A percentile compares a stretch with the other conserved stretches of the same genome.
Evolutionary conservation across 1,140 invertebrate species (phyloP).

Genomic region (Drosophila fuyamai): DNA sequence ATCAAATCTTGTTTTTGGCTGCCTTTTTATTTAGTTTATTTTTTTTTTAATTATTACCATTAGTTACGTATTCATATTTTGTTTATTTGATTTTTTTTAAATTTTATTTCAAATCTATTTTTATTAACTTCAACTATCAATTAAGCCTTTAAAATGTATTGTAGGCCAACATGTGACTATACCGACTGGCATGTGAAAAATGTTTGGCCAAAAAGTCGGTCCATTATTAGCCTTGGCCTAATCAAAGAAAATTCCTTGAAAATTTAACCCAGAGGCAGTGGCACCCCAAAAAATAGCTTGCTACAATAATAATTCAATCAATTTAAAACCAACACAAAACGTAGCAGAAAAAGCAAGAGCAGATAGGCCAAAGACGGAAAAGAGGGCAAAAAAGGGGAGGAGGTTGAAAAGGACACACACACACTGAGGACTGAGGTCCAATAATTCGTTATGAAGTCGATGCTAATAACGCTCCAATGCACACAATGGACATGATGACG

Average conservation of each 20-base stretch:
- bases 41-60: no score
- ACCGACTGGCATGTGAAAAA: slow-evolving; percentile 24
- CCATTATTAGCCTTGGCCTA: slow-evolving; percentile 22
- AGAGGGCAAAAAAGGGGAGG: slow-evolving; percentile 1
- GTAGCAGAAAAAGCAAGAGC: slow-evolving; percentile 41
- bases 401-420: slow-evolving; percentile 15
- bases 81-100: not conserved
- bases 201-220: slow-evolving; percentile 23
- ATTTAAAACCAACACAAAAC: slow-evolving; percentile 75
- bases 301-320: slow-evolving; percentile 76
- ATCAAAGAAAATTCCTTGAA: slow-evolving; percentile 30
- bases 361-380: slow-evolving; percentile 18
- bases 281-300: slow-evolving; percentile 22
- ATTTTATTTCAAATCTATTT: not conserved
- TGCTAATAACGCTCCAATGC: slow-evolving; percentile 78
- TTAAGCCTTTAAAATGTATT: not conserved
- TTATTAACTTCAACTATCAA: not conserved
- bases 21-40: no score
- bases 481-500: slow-evolving; percentile 68
- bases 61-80: no score
- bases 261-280: slow-evolving; percentile 18
- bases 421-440: slow-evolving; percentile 61
- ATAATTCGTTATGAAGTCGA: slow-evolving; percentile 81
- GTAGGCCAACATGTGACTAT: not conserved
- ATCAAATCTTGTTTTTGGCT: no score